Evolutionary conservation across 1,140 invertebrate genomes (phyloP), one percentile per base, ranked within the genome.

Genomic region (Meloidogyne hapla): DNA sequence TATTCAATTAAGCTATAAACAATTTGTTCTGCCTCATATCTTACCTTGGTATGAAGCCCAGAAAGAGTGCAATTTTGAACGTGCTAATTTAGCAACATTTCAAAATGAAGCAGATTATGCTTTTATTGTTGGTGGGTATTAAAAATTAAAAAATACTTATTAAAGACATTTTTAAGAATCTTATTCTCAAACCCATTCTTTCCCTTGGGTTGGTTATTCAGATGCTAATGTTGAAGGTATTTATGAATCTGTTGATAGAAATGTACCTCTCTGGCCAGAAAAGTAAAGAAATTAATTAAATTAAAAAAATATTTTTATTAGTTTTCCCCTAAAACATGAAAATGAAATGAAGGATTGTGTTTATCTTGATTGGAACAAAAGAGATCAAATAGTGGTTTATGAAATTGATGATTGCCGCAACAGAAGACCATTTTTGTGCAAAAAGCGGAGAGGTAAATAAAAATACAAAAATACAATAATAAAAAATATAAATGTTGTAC

Each of bases 121-220:
- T 38, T 81, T 77, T 75, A 77, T 81, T 13, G 42, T 73, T 25
- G 74, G 80, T 61, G 48, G 56, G 79, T 13, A 10, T 40, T 68
- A 40, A 25, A 72, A 23, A 23, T 72, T 71, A n/a, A 25, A 23
- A 42, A 70, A 69, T 69, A 62, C 18, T 28, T 66, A 3, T 42
- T 69, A 18, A 66, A 42, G 9, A n/a, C n/a, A n/a, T n/a, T n/a
- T n/a, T n/a, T 79, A n/a, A 79, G 77, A 79, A 28, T 25, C 62
- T 2, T 79, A 69, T 42, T 77, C 78, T 13, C 56, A 48, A 33
- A 67, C 79, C 13, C 74, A 80, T 38, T 70, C 72, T 15, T 75
- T 78, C 40, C 80, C 80, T 15, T 81, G 80, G 80, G 25, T 82
- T 72, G 80, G 80, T n/a, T 81, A 81, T 69, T 75, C 68, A n/a